These are phyloP conservation scores for Pseudotriccus pelzelni DNA, from an alignment of 2,797 vertebrate genomes.

Conservation along the genomic window DNA sequence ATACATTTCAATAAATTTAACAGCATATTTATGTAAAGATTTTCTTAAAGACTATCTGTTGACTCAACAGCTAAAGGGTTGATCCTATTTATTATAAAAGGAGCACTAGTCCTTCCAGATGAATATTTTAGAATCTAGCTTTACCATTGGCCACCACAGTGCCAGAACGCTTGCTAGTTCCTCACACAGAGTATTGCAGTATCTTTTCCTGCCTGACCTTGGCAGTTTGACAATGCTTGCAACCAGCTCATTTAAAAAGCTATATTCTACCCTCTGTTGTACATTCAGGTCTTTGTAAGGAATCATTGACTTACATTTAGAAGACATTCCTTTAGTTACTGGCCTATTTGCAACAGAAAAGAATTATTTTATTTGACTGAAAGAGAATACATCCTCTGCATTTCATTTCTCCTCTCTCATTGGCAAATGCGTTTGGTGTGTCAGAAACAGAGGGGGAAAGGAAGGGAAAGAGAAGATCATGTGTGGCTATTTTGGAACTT, in stretches of 20 bases:
- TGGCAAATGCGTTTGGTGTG: not conserved
- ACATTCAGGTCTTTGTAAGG: not conserved
- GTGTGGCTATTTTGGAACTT: not conserved
- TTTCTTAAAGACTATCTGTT: not conserved
- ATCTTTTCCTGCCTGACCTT: not conserved
- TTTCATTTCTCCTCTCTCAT: not conserved
- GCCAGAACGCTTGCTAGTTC: not conserved
- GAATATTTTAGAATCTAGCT: not conserved
- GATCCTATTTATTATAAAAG: not conserved
- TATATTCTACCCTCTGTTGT: not conserved
- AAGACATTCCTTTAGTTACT: not conserved
- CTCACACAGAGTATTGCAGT: rapidly evolving
- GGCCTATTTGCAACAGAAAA: not conserved
- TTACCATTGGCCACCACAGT: not conserved
- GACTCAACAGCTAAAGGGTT: not conserved
- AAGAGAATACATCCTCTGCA: not conserved
- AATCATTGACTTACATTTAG: not conserved
- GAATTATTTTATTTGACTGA: not conserved
- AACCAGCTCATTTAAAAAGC: not conserved
- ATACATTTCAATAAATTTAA: not conserved
- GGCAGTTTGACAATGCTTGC: not conserved
- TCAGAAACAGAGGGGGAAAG: not conserved
- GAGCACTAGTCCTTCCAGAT: not conserved
- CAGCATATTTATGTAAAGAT: not conserved
- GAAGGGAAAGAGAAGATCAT: not conserved